Evolutionary conservation across 2,888 invertebrate genomes (phyloP), one percentile per base, ranked within the genome.

Genomic region (Plagodis pulveraria): DNA sequence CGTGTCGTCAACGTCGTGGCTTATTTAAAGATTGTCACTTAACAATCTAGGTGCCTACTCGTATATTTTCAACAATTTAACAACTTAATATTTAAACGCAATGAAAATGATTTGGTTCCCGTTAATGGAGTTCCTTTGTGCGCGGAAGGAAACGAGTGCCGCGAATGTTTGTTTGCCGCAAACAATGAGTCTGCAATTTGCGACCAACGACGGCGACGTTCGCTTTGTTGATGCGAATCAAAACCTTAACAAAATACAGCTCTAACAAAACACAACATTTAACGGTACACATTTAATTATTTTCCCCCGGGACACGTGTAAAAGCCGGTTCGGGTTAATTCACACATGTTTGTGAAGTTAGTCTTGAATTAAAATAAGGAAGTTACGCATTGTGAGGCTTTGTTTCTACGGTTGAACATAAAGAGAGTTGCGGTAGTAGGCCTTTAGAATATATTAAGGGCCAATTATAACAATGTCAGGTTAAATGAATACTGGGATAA

Each of bases 181-280:
- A 89, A 91, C 89, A 91, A 89, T 91, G 87, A 88, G 85, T 80
- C 83, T 80, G 87, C 90, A 87, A 91, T 89, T 91, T 91, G 90
- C 82, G 87, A 82, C 78, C 80, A 76, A 76, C 83, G 82, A 78
- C 83, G 80, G 76, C 83, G 82, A 78, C 83, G 80, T 78, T 78
- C 78, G 84, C 84, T 85, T 83, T 87, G 86, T 86, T 87, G 83
- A 84, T 84, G 83, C 77, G 83, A 86, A 89, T 87, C 86, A 86
- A 83, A 88, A 85, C 82, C 83, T 83, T 82, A 81, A 83, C 84
- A 84, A 86, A 86, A 41, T 40, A 41, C 54, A 74, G 76, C 74
- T 43, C 46, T 11, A 45, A 48, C 50, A 55, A 58, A 58, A 53
- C 82, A 81, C 71, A 75, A 76, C 74, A 76, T 73, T 74, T 74